phyloP scores from a whole-genome alignment of 37 sponge, comb jelly and placozoan genomes.

The Beroe forskalii region DNA sequence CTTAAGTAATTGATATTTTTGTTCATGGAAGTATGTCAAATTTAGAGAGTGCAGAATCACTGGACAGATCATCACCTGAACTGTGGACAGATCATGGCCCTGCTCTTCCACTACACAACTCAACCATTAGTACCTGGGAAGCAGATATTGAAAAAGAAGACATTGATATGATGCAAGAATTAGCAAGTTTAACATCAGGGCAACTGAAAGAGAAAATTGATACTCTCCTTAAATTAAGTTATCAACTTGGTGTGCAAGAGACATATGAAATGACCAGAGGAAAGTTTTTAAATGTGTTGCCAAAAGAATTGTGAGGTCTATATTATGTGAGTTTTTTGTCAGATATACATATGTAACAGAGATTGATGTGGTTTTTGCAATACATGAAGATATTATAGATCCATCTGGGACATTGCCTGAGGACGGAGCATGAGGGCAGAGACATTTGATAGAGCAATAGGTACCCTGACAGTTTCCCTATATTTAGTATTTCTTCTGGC shows the following conservation, averaged over 20 bases:
- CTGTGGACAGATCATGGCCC: slow-evolving; percentile 52
- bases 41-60: slow-evolving; percentile 28
- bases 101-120: slow-evolving; percentile 46
- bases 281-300: slow-evolving; percentile 54
- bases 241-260: slow-evolving; percentile 55
- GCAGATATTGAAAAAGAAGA: slow-evolving; percentile 49
- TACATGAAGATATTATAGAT: no score
- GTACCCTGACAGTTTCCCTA: no score
- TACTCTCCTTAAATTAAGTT: slow-evolving; percentile 47
- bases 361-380: no score
- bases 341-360: no score
- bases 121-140: slow-evolving; percentile 53
- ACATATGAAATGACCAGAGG: slow-evolving; percentile 55
- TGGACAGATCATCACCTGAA: slow-evolving; percentile 56
- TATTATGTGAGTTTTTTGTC: no score
- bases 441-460: no score
- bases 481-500: no score
- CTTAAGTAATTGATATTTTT: not conserved
- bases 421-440: no score
- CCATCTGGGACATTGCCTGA: no score
- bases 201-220: slow-evolving; percentile 63
- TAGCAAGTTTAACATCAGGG: slow-evolving; percentile 61
- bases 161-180: slow-evolving; percentile 46
- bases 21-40: slow-evolving; percentile 10
- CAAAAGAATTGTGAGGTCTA: slow-evolving; percentile 9